These are phyloP conservation scores for Nipponia nippon DNA, from an alignment of 2,113 vertebrate species.

Conservation along the genomic window DNA sequence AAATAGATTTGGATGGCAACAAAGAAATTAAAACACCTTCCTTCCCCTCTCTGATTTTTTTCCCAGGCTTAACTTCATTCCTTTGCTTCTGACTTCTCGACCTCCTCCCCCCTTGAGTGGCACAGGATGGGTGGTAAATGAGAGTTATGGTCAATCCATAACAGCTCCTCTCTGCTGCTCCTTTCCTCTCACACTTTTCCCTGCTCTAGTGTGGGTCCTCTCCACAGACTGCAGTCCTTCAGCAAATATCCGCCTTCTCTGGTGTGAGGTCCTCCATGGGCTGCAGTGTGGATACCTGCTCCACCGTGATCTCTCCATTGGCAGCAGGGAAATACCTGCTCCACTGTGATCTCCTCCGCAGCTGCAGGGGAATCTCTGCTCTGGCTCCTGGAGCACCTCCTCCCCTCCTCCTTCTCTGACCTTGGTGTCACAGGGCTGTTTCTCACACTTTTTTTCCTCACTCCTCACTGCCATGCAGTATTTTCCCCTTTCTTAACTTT, in stretches of 20 bases:
- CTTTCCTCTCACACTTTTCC: neutral
- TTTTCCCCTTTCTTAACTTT: neutral
- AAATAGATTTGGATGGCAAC: neutral
- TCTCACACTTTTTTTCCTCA: neutral
- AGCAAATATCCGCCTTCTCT: neutral
- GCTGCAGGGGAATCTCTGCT: neutral
- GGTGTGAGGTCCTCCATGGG: neutral
- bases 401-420: rapidly evolving
- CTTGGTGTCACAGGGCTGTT: neutral
- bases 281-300: neutral
- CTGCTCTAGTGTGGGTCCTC: neutral
- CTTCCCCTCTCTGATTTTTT: neutral
- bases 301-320: rapidly evolving
- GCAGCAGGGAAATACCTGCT: neutral
- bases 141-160: neutral
- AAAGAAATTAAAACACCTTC: neutral
- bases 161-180: neutral
- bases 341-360: no score
- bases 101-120: neutral
- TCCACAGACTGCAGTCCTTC: neutral
- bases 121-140: neutral
- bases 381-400: rapidly evolving
- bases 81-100: neutral
- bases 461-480: neutral
- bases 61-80: neutral